Evolutionary conservation across 2,797 vertebrate species (phyloP).

Genomic region (Fistularia commersonii): DNA sequence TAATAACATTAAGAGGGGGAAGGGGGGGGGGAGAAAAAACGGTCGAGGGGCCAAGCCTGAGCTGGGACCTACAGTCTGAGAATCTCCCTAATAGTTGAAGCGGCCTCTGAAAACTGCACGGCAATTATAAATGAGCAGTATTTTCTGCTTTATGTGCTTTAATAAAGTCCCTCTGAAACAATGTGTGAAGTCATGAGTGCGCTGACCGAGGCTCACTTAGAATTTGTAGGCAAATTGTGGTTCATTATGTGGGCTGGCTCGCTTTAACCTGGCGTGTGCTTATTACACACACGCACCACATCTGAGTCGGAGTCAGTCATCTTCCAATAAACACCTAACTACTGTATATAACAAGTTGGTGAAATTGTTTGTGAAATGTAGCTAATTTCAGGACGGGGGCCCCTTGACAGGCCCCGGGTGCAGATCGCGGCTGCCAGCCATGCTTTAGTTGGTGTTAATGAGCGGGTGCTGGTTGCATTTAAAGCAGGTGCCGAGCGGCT

Average conservation of each 20-base stretch:
- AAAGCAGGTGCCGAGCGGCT: conserved; percentile 77
- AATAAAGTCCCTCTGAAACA: conserved; percentile 22
- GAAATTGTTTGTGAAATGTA: conserved; percentile 78
- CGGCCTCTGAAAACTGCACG: background rate
- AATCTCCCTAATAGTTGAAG: conserved; percentile 8
- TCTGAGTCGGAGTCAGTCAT: conserved; percentile 59
- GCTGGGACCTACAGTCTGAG: conserved; percentile 21
- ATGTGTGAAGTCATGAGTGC: conserved; percentile 14
- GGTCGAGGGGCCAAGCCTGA: conserved; percentile 26
- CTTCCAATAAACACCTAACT: conserved; percentile 76
- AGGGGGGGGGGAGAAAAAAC: too few relatives aligned
- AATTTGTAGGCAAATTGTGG: conserved; percentile 59
- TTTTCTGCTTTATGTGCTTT: conserved; percentile 4
- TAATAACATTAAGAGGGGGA: conserved; percentile 45
- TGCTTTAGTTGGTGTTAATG: conserved; percentile 75
- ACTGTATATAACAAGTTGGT: conserved; percentile 62
- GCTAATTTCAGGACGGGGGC: conserved; percentile 69
- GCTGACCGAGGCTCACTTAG: conserved; percentile 28
- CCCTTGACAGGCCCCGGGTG: conserved; percentile 62
- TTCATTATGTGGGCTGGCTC: conserved; percentile 62
- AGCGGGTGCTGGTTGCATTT: conserved; percentile 69
- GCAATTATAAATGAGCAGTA: conserved; percentile 18
- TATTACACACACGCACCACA: conserved; percentile 52
- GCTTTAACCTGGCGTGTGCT: conserved; percentile 62
- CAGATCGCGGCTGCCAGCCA: conserved; percentile 64